Evolutionary conservation across 2,113 vertebrate genomes (phyloP).

Genomic region (Oenanthe melanoleuca): DNA sequence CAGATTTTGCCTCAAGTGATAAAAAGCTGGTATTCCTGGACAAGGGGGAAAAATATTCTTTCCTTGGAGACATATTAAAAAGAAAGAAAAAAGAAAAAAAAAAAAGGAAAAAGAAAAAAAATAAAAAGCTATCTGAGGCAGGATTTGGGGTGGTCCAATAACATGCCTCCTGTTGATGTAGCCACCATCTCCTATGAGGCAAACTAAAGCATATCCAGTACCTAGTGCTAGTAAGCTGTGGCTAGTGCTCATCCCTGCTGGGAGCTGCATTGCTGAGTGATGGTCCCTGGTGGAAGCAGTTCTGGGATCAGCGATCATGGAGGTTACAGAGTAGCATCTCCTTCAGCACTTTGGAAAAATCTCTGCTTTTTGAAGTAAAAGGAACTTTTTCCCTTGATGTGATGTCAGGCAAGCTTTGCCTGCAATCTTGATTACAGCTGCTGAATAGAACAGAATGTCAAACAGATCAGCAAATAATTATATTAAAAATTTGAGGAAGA

Average conservation of each 20-base stretch:
- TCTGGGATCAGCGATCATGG: neutral
- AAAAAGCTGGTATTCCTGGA: neutral
- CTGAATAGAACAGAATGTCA: neutral
- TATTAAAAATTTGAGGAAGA: neutral
- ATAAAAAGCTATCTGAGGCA: neutral
- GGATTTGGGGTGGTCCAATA: neutral
- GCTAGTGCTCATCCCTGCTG: neutral
- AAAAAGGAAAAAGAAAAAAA: neutral
- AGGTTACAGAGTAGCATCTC: neutral
- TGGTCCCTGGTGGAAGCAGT: neutral
- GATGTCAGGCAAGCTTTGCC: neutral
- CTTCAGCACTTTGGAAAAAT: neutral
- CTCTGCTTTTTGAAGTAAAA: neutral
- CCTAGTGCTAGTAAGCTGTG: neutral
- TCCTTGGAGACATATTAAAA: neutral
- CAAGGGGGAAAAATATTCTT: neutral
- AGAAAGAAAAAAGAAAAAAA: neutral
- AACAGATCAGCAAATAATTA: neutral
- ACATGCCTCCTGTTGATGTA: neutral
- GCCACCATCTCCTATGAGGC: neutral
- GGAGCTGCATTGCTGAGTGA: neutral
- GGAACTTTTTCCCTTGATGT: neutral
- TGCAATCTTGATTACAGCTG: neutral
- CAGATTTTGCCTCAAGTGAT: neutral
- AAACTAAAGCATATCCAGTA: neutral